Evolutionary conservation across 2,113 vertebrate species (phyloP), one percentile per base, ranked within the genome.

Genomic region (Machaerirhynchus nigripectus): DNA sequence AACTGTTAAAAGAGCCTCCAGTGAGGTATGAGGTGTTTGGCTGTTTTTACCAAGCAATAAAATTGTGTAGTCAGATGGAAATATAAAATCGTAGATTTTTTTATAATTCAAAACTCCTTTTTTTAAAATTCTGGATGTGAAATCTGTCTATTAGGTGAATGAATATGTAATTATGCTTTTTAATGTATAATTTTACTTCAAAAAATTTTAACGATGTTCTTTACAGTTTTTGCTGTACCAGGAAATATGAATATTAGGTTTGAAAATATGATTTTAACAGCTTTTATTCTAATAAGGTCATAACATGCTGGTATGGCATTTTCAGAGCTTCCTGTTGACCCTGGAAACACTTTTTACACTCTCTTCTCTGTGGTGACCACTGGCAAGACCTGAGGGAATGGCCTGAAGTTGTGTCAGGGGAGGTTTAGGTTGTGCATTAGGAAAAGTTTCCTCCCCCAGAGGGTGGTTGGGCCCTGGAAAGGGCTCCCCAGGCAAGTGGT

Each of bases 241-340:
- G 23, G 81, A 75, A 92, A 93, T 86, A 90, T 55, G 84, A 85
- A 61, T 86, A 57, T 57, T 69, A 82, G 60, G 55, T 92, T 95
- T 70, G 57, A 35, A 92, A 91, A 96, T 87, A 93, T 20, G 10
- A 37, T 78, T 93, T 80, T 92, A 96, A 90, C 85, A 89, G 12
- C 61, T 97, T 97, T 96, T 95, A 89, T 78, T 90, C 60, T 87
- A 81, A 81, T 83, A 76, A 79, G 88, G 9, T 65, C 31, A 47
- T 84, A 82, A 93, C 69, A 85, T 73, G 80, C 83, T 87, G 35
- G 50, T 69, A 81, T 39, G 80, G 56, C 33, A 50, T 77, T 96
- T 84, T 89, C 52, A 93, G 95, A 95, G 46, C 69, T 82, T 61
- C 35, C 56, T 50, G 57, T 90, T 57, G 86, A 37, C 21, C 77